Evolutionary conservation across 64 coral and sea anemone genomes (phyloP).

Genomic region (Stichodactyla mertensii): DNA sequence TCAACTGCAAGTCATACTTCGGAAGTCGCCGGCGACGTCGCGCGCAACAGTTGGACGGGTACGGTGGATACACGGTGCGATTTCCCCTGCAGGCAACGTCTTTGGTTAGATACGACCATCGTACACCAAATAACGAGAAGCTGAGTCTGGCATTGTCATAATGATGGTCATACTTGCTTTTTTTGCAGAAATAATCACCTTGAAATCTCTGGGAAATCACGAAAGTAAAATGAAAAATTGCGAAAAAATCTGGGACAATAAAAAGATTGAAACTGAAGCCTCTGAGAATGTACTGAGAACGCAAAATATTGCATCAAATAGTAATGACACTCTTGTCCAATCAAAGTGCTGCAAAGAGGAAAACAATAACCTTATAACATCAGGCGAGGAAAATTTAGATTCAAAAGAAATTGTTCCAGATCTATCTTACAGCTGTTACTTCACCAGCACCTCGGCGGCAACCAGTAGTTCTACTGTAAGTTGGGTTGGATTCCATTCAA

Average conservation of each 20-base stretch:
- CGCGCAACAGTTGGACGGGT: too few relatives aligned
- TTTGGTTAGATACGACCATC: too few relatives aligned
- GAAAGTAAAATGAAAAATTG: not conserved
- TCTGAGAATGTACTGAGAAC: not conserved
- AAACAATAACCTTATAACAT: not conserved
- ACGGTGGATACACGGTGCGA: too few relatives aligned
- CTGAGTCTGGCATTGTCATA: too few relatives aligned
- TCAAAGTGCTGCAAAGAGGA: not conserved
- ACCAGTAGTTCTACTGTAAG: too few relatives aligned
- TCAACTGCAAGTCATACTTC: too few relatives aligned
- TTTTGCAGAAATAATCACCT: not conserved
- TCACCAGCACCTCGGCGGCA: too few relatives aligned
- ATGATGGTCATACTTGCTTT: not conserved
- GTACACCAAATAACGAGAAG: too few relatives aligned
- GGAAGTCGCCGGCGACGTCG: too few relatives aligned
- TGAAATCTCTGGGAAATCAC: not conserved
- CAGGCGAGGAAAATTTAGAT: not conserved
- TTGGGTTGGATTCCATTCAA: too few relatives aligned
- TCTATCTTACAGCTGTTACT: too few relatives aligned
- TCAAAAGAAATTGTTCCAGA: not conserved
- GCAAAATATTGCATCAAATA: not conserved
- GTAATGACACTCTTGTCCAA: not conserved
- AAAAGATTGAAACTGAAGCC: not conserved
- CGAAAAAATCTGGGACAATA: not conserved
- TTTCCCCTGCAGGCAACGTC: too few relatives aligned